Evolutionary conservation across 2,797 vertebrate species (phyloP), one percentile per base, ranked within the genome.

Genomic region (Melanotaenia pygmaea): DNA sequence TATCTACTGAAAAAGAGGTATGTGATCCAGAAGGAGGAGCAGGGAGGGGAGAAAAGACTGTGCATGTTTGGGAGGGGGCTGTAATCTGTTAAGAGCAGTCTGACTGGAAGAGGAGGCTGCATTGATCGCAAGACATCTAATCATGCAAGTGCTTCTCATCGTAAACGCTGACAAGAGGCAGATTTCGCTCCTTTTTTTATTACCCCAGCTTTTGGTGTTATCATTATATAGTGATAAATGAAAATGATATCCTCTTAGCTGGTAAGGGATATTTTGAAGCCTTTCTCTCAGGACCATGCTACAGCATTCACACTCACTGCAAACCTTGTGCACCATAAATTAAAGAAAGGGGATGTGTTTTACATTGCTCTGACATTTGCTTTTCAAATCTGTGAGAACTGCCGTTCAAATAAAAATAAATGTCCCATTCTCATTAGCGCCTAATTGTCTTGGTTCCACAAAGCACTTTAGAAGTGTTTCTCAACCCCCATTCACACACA

Each of bases 51-150:
- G 79, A 73, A 59, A 56, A 68, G 78, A 22, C 66, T 64, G 78
- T 60, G 74, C 11, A 61, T 86, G 87, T 88, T 86, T 85, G 78
- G 86, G 88, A 82, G 87, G 89, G 90, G 87, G 78, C 62, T 85
- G 92, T 91, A 94, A 94, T 94, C 90, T 93, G 91, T 94, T 94
- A 94, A 94, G 90, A 94, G 93, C 91, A 88, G 90, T 80, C 86
- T 93, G 92, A 92, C 92, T 88, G 80, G 88, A 59, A 92, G 86
- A 91, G 88, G 85, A 89, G 60, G 83, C 86, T 83, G 86, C 92
- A 94, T 94, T 77, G 93, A 94, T 91, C 40, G 69, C 70, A 65
- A 82, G 86, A 90, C 88, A 91, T 92, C 91, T 91, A 94, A 94
- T 94, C 93, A 90, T 81, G 85, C 89, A 79, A 94, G 93, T 94